Conservation (phyloP, 2,888 invertebrate genomes). For the Steinernema hermaphroditum region DNA sequence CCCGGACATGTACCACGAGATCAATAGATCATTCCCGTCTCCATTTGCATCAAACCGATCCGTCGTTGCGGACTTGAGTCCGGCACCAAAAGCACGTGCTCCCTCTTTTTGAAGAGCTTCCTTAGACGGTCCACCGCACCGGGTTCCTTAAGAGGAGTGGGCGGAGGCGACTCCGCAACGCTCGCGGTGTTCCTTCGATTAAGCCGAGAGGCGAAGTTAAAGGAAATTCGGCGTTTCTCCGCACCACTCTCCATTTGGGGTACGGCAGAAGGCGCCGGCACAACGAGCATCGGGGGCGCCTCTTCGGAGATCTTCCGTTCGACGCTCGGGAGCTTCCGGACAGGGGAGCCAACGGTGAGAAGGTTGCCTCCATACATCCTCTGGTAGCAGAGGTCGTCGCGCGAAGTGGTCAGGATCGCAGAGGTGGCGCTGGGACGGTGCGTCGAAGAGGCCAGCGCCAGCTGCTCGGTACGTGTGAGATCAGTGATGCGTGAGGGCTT, state of each 20-base stretch:
- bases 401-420: constrained; percentile 14
- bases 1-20: background rate
- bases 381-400: constrained; percentile 24
- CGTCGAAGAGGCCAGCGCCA: background rate
- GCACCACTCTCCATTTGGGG: background rate
- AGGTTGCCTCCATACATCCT: constrained; percentile 17
- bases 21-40: constrained; percentile 21
- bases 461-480: constrained; percentile 11
- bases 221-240: background rate
- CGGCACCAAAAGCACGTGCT: constrained; percentile 16
- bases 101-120: background rate
- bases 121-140: background rate
- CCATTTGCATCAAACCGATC: constrained; percentile 21
- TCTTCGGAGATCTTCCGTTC: background rate
- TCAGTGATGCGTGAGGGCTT: constrained; percentile 24
- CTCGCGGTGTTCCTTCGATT: background rate
- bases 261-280: background rate
- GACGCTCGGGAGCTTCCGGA: background rate
- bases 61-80: constrained; percentile 22
- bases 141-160: background rate
- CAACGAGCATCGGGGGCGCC: background rate
- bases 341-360: background rate
- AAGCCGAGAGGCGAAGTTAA: background rate
- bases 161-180: background rate
- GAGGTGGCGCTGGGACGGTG: constrained; percentile 12